Conservation (phyloP, 2,888 invertebrate species). For the Endomychus coccineus region DNA sequence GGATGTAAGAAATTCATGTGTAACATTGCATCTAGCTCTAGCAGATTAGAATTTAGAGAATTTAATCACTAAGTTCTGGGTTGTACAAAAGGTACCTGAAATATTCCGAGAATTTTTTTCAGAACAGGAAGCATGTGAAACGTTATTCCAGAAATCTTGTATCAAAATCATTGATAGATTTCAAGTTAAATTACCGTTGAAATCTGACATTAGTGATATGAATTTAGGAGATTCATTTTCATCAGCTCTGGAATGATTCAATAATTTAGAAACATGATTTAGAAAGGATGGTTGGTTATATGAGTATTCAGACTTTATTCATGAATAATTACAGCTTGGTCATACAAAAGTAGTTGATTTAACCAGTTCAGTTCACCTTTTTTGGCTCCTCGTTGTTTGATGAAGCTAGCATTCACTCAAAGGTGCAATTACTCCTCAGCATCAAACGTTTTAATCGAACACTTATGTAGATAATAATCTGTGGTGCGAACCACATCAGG, state of each 20-base stretch:
- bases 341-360: slow-evolving; percentile 5
- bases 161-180: slow-evolving; percentile 5
- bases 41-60: not conserved
- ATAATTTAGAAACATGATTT: slow-evolving; percentile 6
- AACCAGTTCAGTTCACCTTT: slow-evolving; percentile 1
- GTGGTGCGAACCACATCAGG: no score
- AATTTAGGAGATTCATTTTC: slow-evolving; percentile 6
- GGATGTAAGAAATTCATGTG: not conserved
- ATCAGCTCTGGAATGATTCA: slow-evolving; percentile 5
- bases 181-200: slow-evolving; percentile 7
- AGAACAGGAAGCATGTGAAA: slow-evolving; percentile 8
- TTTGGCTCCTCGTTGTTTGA: slow-evolving; percentile 12
- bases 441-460: slow-evolving; percentile 8
- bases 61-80: slow-evolving; percentile 1
- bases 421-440: slow-evolving; percentile 11
- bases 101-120: not conserved
- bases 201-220: slow-evolving; percentile 1
- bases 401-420: slow-evolving; percentile 7
- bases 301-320: slow-evolving; percentile 6
- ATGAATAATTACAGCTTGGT: no score
- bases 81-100: slow-evolving; percentile 2
- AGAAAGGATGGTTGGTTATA: not conserved
- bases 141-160: not conserved
- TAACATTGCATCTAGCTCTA: not conserved
- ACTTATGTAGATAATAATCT: slow-evolving; percentile 18